Conservation (phyloP, 2,797 vertebrate genomes). For the Choloepus didactylus region DNA sequence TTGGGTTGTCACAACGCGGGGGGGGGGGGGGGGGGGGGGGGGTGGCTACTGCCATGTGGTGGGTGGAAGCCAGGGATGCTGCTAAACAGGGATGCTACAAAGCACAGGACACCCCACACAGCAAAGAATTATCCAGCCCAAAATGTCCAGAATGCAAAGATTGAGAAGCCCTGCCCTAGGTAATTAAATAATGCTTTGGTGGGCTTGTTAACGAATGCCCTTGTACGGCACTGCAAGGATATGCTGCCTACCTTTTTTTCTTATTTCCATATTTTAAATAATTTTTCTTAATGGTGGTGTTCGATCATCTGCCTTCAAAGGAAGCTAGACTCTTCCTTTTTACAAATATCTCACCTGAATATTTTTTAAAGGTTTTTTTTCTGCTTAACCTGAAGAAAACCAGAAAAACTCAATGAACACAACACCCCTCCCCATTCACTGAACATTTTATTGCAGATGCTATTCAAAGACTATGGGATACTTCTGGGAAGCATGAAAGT, state of each 20-base stretch:
- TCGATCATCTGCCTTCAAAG: slow-evolving; percentile 1
- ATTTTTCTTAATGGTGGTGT: neutral
- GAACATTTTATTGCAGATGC: neutral
- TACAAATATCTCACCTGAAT: neutral
- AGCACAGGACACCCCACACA: neutral
- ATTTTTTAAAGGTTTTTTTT: neutral
- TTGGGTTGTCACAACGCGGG: neutral
- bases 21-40: no score
- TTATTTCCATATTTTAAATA: neutral
- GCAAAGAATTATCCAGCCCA: neutral
- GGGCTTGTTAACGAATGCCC: neutral
- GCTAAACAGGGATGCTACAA: neutral
- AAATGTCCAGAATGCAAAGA: neutral
- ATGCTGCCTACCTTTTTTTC: neutral
- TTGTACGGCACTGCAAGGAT: neutral
- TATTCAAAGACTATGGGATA: neutral
- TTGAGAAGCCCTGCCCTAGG: neutral
- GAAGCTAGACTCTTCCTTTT: neutral
- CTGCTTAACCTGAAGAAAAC: neutral
- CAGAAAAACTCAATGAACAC: neutral
- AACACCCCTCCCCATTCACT: neutral
- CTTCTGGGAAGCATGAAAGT: neutral
- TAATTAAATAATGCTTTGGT: neutral
- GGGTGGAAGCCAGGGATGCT: neutral
- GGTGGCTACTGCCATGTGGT: neutral